Percentiles rank a stretch among this genome's conserved stretches.
These are phyloP conservation scores for Megalops atlanticus DNA, from an alignment of 2,113 vertebrate genomes.

Conservation along the genomic window DNA sequence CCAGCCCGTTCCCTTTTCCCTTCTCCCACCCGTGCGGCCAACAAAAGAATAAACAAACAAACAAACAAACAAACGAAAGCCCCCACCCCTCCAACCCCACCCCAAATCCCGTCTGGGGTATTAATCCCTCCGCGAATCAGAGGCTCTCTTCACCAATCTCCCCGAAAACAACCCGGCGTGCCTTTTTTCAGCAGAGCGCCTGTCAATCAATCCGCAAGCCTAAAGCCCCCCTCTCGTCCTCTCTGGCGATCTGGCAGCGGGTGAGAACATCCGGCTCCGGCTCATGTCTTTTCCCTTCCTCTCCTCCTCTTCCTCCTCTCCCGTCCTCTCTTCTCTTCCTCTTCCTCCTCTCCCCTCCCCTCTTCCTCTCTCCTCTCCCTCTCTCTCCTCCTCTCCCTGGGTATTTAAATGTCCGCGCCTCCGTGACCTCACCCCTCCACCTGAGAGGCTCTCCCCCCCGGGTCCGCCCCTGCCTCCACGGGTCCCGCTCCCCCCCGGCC, in stretches of 20 bases:
- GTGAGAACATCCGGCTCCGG: not conserved
- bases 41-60: not conserved
- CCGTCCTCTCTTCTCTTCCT: slow-evolving; percentile 30
- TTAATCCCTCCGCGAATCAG: not conserved
- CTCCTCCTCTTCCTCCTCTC: no score
- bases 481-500: not conserved
- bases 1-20: not conserved
- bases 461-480: not conserved
- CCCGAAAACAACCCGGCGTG: not conserved
- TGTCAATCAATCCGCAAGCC: not conserved
- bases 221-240: not conserved
- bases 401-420: not conserved
- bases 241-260: not conserved
- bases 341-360: not conserved
- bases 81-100: not conserved
- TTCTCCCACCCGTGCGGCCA: not conserved
- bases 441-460: not conserved
- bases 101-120: not conserved
- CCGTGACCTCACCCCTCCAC: not conserved
- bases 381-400: slow-evolving; percentile 53
- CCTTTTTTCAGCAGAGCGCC: not conserved
- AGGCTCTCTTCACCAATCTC: not conserved
- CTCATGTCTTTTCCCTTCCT: slow-evolving; percentile 34
- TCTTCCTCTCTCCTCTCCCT: slow-evolving; percentile 29
- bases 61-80: slow-evolving; percentile 1